Evolutionary conservation across 2,888 invertebrate genomes (phyloP), one percentile per base, ranked within the genome.

Genomic region (Monochamus alternatus): DNA sequence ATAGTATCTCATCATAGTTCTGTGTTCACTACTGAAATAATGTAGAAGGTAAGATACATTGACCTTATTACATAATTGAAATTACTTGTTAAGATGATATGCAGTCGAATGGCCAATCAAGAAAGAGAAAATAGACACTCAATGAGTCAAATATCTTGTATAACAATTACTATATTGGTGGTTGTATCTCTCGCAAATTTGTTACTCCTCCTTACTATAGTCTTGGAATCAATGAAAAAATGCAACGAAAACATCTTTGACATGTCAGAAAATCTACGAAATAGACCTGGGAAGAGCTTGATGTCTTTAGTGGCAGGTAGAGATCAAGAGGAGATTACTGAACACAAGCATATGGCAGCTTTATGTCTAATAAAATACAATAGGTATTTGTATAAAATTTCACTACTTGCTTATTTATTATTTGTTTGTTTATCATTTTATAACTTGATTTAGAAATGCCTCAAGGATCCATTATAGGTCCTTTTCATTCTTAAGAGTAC

Each of bases 101-200:
- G 14, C 9, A 52, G 30, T 52, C 30, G 47, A 52, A 66, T 66
- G 52, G 51, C 32, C 10, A 51, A 51, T 30, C 3, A 14, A 8
- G 32, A n/a, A 7, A 32, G 66, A 52, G 30, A 51, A 7, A 9
- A 9, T 9, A 52, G 32, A 10, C 30, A 47, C n/a, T 32, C 71
- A 3, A 75, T 82, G 73, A 66, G 75, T 51, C 74, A 69, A 55
- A 73, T 82, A 14, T 81, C 83, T 12, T 84, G 84, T 66, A 73
- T 84, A 43, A 77, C 82, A 0, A 75, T 84, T 30, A 80, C 81
- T 10, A 84, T 82, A 1, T 72, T 84, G 32, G 66, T 84, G 12
- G 78, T 84, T 8, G 79, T 84, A 32, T 82, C 83, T 31, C 38
- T 83, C 58, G 81, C 82, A 3, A 84, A 84, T 77, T 62, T 84